Conservation (phyloP, 2,113 vertebrate genomes). For the Odontophorus gujanensis region DNA sequence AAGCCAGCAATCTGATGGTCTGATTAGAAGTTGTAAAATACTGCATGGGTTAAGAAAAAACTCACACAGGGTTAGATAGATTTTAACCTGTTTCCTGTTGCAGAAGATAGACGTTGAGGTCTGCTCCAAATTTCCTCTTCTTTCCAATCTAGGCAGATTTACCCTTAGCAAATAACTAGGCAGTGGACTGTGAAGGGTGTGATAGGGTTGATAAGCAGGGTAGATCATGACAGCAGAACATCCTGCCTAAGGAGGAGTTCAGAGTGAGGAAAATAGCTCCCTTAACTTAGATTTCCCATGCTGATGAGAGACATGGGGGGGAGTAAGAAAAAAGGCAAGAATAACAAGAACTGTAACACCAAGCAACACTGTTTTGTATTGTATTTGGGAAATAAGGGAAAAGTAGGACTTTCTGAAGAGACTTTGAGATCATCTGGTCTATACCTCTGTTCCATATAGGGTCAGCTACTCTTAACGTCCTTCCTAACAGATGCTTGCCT, state of each 20-base stretch:
- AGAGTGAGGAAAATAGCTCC: not conserved
- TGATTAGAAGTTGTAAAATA: not conserved
- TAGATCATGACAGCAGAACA: not conserved
- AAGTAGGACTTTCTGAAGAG: not conserved
- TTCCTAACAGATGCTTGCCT: not conserved
- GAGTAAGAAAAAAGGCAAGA: not conserved
- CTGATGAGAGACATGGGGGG: not conserved
- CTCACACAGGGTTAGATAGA: not conserved
- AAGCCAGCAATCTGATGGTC: not conserved
- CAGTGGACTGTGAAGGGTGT: not conserved
- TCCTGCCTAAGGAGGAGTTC: not conserved
- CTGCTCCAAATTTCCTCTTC: not conserved
- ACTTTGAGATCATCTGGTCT: not conserved
- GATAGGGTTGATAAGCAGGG: not conserved
- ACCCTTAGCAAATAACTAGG: not conserved
- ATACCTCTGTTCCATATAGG: not conserved
- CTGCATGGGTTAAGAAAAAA: not conserved
- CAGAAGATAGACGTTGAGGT: rapidly evolving
- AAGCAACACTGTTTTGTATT: not conserved
- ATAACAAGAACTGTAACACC: not conserved
- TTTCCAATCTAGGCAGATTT: not conserved
- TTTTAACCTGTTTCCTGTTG: not conserved
- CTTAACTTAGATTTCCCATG: not conserved
- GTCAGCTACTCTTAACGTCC: not conserved
- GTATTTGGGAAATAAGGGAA: not conserved